Evolutionary conservation across 92 coral and sea anemone genomes (phyloP).

Genomic region (Blastomussa wellsi): DNA sequence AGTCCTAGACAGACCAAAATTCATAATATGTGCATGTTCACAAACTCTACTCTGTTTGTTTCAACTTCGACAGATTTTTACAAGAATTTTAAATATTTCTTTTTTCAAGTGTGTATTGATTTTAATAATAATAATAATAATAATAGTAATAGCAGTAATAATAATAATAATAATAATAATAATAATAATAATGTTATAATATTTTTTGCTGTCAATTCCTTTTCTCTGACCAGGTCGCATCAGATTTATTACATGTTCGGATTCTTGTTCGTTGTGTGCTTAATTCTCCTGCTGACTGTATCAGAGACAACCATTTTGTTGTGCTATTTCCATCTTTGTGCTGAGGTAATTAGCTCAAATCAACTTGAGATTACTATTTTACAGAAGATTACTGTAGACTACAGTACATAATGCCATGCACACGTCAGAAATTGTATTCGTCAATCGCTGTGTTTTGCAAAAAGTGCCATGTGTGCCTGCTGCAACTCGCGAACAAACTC

Average conservation of each 20-base stretch:
- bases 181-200: not conserved
- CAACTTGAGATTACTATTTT: too few relatives aligned
- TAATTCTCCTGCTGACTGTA: constrained; percentile 88
- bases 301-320: constrained; percentile 94
- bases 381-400: too few relatives aligned
- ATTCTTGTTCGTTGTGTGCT: constrained; percentile 91
- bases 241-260: constrained; percentile 99
- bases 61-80: not conserved
- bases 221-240: constrained; percentile 87
- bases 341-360: constrained; percentile 73
- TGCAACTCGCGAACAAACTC: too few relatives aligned
- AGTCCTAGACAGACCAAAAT: not conserved
- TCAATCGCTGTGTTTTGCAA: too few relatives aligned
- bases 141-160: too few relatives aligned
- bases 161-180: too few relatives aligned
- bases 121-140: too few relatives aligned
- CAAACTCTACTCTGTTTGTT: not conserved
- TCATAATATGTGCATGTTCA: not conserved
- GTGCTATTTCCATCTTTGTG: constrained; percentile 98
- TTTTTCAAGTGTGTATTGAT: not conserved
- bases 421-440: too few relatives aligned
- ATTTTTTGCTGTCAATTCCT: not conserved
- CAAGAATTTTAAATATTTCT: not conserved
- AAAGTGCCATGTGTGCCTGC: too few relatives aligned
- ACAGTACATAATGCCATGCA: too few relatives aligned